Evolutionary conservation across 64 coral and sea anemone species (phyloP).

Genomic region (Pocillopora verrucosa): DNA sequence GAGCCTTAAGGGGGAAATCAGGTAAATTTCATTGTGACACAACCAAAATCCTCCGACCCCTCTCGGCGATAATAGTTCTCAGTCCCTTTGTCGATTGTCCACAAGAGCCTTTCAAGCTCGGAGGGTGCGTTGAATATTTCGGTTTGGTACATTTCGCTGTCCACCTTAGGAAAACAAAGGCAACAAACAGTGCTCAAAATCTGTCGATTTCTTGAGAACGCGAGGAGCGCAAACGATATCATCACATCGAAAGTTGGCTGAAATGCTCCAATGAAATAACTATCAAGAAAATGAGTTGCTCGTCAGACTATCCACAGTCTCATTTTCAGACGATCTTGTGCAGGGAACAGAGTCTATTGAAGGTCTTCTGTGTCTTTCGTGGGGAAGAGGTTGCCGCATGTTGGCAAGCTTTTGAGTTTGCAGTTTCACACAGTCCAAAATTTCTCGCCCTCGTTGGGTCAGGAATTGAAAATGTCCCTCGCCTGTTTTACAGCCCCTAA

Average conservation of each 20-base stretch:
- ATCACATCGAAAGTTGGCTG: neutral
- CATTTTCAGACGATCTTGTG: constrained; percentile 87
- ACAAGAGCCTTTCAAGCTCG: no score
- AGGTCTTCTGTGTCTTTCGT: constrained; percentile 51
- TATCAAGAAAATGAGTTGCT: constrained; percentile 58
- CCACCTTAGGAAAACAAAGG: no score
- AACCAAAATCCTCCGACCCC: no score
- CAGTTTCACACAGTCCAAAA: constrained; percentile 84
- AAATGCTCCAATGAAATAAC: neutral
- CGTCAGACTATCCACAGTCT: constrained; percentile 82
- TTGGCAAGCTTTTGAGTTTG: constrained; percentile 84
- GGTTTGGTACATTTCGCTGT: no score
- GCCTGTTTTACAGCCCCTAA: constrained; percentile 73
- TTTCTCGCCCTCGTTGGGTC: constrained; percentile 82
- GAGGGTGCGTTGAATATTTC: no score
- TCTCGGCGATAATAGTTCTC: no score
- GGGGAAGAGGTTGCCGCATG: constrained; percentile 21
- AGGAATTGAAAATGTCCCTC: constrained; percentile 85
- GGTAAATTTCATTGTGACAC: no score
- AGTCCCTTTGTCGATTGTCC: no score
- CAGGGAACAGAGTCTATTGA: constrained; percentile 79
- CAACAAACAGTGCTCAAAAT: no score
- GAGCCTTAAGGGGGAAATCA: no score
- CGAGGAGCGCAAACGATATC: no score
- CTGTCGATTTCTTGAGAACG: no score